phyloP scores from a whole-genome alignment of 1,140 invertebrate species.

The Euwallacea similis region DNA sequence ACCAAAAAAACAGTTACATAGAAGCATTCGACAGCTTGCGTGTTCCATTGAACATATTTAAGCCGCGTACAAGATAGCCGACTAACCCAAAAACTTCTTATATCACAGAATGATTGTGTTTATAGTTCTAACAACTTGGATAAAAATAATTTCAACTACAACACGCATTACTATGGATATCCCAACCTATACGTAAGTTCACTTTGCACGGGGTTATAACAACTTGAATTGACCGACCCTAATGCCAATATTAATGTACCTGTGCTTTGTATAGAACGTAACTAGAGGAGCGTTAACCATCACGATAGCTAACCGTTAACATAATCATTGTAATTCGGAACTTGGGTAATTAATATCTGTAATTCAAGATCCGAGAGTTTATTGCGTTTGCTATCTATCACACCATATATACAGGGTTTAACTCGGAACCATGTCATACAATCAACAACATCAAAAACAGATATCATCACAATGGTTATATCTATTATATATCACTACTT shows the following conservation, averaged over 20 bases:
- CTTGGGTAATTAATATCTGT: not conserved
- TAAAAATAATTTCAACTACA: constrained; percentile 48
- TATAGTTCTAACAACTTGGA: constrained; percentile 53
- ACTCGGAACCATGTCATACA: constrained; percentile 4
- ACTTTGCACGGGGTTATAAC: constrained; percentile 13
- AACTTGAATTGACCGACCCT: constrained; percentile 37
- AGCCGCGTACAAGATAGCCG: constrained; percentile 31
- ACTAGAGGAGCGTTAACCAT: not conserved
- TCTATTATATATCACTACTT: not conserved
- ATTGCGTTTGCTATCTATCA: constrained; percentile 1
- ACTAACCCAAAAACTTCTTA: constrained; percentile 53
- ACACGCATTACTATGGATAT: constrained; percentile 29
- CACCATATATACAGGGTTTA: not conserved
- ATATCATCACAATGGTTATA: not conserved
- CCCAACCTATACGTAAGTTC: constrained; percentile 13
- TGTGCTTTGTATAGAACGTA: not conserved
- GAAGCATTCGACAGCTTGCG: no score
- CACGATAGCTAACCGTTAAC: not conserved
- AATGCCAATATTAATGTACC: constrained; percentile 18
- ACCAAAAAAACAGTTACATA: no score
- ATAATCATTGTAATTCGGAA: constrained; percentile 1
- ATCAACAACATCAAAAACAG: not conserved
- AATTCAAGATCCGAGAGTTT: constrained; percentile 1
- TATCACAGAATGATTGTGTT: constrained; percentile 56
- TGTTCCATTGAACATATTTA: constrained; percentile 8